A percentile compares a stretch with the other conserved stretches of the same genome.
phyloP scores from a whole-genome alignment of 1,140 invertebrate genomes.

The Bombus sylvicola region DNA sequence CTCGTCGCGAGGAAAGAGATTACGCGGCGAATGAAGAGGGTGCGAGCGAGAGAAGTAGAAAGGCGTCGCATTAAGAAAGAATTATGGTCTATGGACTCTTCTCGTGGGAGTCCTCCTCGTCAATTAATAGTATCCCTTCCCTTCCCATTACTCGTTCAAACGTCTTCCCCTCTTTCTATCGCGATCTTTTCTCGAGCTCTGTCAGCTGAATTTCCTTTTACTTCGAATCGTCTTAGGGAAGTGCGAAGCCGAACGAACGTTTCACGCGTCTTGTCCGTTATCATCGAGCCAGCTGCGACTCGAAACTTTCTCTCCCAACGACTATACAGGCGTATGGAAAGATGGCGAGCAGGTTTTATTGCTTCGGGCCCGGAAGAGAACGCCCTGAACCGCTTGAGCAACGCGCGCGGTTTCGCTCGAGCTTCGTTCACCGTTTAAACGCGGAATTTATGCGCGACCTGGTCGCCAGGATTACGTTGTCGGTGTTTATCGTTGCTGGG shows the following conservation, averaged over 20 bases:
- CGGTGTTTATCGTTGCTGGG: constrained; percentile 10
- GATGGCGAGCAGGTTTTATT: constrained; percentile 47
- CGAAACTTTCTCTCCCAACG: constrained; percentile 57
- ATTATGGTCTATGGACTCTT: constrained; percentile 73
- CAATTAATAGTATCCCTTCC: constrained; percentile 77
- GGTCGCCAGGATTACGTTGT: constrained; percentile 32
- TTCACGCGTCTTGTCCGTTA: constrained; percentile 36
- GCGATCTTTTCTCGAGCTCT: background rate
- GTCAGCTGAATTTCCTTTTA: background rate
- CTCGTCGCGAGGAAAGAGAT: constrained; percentile 66
- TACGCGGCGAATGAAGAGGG: constrained; percentile 66
- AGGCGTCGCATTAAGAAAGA: constrained; percentile 80
- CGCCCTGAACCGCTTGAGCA: constrained; percentile 42
- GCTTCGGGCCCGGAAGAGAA: constrained; percentile 55
- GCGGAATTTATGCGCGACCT: constrained; percentile 47
- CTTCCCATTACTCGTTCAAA: background rate
- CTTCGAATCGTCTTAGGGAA: background rate
- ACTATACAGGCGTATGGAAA: constrained; percentile 32
- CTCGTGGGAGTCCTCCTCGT: constrained; percentile 70
- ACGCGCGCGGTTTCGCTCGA: constrained; percentile 30
- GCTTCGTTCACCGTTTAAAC: constrained; percentile 11
- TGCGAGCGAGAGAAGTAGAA: constrained; percentile 58
- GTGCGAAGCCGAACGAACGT: background rate
- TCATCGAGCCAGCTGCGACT: constrained; percentile 53
- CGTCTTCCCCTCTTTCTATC: background rate